phyloP scores from a whole-genome alignment of 2,888 invertebrate genomes.

The Salpingus planirostris region DNA sequence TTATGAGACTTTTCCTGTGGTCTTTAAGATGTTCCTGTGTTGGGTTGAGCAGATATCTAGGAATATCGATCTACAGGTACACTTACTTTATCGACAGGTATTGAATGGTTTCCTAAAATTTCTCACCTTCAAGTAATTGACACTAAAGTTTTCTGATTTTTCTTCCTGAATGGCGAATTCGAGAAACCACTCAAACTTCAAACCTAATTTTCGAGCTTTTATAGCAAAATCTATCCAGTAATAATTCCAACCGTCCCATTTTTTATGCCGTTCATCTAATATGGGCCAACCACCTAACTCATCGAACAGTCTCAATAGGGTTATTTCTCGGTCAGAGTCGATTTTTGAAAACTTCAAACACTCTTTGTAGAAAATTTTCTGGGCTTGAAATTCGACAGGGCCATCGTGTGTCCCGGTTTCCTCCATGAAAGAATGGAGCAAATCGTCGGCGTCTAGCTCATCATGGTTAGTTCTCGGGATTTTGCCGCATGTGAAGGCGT shows the following conservation, averaged over 20 bases:
- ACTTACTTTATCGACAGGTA: too few relatives aligned
- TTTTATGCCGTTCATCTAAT: conserved; percentile 14
- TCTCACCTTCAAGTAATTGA: too few relatives aligned
- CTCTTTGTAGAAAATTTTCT: conserved; percentile 9
- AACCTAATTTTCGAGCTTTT: conserved; percentile 15
- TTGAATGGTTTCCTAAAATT: too few relatives aligned
- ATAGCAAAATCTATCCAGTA: conserved; percentile 18
- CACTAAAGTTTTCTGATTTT: conserved; percentile 4
- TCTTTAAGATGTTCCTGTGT: conserved; percentile 2
- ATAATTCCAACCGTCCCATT: conserved; percentile 20
- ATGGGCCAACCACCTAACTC: conserved; percentile 25
- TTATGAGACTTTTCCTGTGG: conserved; percentile 6
- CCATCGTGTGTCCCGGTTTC: too few relatives aligned
- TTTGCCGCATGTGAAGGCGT: conserved; percentile 58
- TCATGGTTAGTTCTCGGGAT: conserved; percentile 4
- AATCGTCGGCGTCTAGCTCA: too few relatives aligned
- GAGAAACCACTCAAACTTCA: conserved; percentile 21
- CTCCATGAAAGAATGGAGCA: conserved; percentile 7
- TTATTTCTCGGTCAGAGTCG: conserved; percentile 8
- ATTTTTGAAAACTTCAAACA: conserved; percentile 11
- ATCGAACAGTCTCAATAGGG: conserved; percentile 8
- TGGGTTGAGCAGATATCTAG: conserved; percentile 6
- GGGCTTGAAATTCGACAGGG: conserved; percentile 4
- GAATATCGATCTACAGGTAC: conserved; percentile 12
- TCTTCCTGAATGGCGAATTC: conserved; percentile 9